A percentile compares a stretch with the other conserved stretches of the same genome.
These are phyloP conservation scores for Dascillus cervinus DNA, from an alignment of 2,888 invertebrate genomes.

Conservation along the genomic window DNA sequence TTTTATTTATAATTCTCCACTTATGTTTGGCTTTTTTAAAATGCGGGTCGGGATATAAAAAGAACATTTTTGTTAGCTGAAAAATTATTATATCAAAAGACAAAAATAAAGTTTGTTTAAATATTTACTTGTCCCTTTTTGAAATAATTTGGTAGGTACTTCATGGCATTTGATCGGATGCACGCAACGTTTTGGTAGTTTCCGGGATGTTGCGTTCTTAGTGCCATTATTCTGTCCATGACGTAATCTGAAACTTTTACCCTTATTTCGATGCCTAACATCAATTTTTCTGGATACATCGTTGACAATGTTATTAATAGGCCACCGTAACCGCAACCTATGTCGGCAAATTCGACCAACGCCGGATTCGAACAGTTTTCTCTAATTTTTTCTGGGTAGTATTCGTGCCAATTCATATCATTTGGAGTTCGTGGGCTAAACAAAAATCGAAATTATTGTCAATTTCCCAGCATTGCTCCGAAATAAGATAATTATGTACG, in stretches of 20 bases:
- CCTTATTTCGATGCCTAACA: slow-evolving; percentile 94
- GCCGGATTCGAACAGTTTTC: slow-evolving; percentile 32
- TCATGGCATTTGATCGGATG: slow-evolving; percentile 96
- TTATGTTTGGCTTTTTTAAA: slow-evolving; percentile 98
- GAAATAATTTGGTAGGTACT: slow-evolving; percentile 97
- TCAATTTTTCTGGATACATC: slow-evolving; percentile 81
- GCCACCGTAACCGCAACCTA: slow-evolving; percentile 98
- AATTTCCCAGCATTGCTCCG: too few species aligned
- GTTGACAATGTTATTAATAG: slow-evolving; percentile 83
- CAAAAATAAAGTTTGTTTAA: slow-evolving; percentile 3
- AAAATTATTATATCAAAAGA: slow-evolving; percentile 29
- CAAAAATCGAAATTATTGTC: slow-evolving; percentile 20
- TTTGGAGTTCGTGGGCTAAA: slow-evolving; percentile 75
- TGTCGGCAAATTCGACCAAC: slow-evolving; percentile 83
- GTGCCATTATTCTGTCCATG: slow-evolving; percentile 84
- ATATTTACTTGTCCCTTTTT: slow-evolving; percentile 74
- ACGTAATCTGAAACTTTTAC: slow-evolving; percentile 99
- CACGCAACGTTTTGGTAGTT: slow-evolving; percentile 91
- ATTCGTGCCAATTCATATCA: slow-evolving; percentile 75
- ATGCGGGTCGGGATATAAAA: slow-evolving; percentile 98
- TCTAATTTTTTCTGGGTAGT: slow-evolving; percentile 57
- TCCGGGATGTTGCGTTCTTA: slow-evolving; percentile 66
- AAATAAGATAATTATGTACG: too few species aligned
- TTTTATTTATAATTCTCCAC: slow-evolving; percentile 95
- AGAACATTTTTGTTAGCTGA: slow-evolving; percentile 93